Percentiles rank a stretch among this genome's conserved stretches.
Evolutionary conservation across 2,888 invertebrate genomes (phyloP).

Genomic region (Nephrotoma appendiculata): DNA sequence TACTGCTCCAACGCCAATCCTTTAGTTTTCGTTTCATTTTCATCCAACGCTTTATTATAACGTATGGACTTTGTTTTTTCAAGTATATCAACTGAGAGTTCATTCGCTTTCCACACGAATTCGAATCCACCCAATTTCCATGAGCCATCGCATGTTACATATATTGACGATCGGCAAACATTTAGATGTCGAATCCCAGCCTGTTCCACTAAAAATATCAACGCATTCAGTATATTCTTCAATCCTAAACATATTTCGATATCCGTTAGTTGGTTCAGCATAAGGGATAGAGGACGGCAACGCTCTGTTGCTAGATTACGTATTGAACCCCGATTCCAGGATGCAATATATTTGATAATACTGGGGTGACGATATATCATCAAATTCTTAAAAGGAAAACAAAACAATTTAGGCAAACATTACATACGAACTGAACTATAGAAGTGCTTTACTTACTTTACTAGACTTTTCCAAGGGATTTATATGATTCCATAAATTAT

Average conservation of each 20-base stretch:
- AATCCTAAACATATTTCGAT: slow-evolving; percentile 76
- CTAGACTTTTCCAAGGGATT: slow-evolving; percentile 62
- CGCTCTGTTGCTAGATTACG: slow-evolving; percentile 70
- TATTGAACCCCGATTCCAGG: slow-evolving; percentile 62
- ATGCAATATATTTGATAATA: slow-evolving; percentile 67
- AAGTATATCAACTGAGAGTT: slow-evolving; percentile 48
- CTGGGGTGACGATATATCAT: slow-evolving; percentile 77
- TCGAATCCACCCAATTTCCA: slow-evolving; percentile 85
- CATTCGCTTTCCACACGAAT: slow-evolving; percentile 53
- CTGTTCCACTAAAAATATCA: slow-evolving; percentile 73
- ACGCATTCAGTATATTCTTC: slow-evolving; percentile 61
- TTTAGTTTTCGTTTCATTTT: slow-evolving; percentile 43
- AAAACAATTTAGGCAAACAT: slow-evolving; percentile 4
- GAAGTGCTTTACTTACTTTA: slow-evolving; percentile 39
- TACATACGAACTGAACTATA: slow-evolving; percentile 4
- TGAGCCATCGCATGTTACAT: slow-evolving; percentile 66
- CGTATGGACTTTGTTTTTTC: slow-evolving; percentile 52
- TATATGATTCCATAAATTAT: slow-evolving; percentile 46
- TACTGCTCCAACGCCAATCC: slow-evolving; percentile 56
- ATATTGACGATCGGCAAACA: slow-evolving; percentile 62
- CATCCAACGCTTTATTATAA: slow-evolving; percentile 56
- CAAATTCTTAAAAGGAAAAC: slow-evolving; percentile 47
- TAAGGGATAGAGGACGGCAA: slow-evolving; percentile 57
- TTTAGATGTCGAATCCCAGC: slow-evolving; percentile 72
- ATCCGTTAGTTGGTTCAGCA: slow-evolving; percentile 49